Conservation (phyloP, 2,797 vertebrate species). For the Carcharodon carcharias region DNA sequence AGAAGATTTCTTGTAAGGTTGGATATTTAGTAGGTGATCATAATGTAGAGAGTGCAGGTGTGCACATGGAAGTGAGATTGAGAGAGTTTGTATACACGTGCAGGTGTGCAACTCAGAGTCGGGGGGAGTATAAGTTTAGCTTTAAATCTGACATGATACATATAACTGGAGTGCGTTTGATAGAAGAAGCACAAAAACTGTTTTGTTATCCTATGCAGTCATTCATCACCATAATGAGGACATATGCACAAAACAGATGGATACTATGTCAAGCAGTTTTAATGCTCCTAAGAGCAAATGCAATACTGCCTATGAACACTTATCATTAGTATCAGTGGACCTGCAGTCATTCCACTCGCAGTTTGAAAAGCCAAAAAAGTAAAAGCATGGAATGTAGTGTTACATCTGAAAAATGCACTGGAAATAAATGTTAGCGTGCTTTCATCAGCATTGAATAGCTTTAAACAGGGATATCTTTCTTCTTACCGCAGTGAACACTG, state of each 20-base stretch:
- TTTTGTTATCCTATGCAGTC: neutral
- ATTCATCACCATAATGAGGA: conserved; percentile 20
- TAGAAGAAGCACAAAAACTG: neutral
- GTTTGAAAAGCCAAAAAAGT: neutral
- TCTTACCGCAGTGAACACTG: neutral
- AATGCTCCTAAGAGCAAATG: conserved; percentile 14
- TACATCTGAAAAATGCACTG: neutral
- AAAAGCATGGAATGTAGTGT: neutral
- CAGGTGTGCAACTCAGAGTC: neutral
- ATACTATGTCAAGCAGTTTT: neutral
- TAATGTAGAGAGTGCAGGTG: neutral
- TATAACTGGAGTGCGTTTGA: neutral
- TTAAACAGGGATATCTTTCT: neutral
- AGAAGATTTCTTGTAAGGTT: neutral
- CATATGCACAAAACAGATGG: conserved; percentile 15
- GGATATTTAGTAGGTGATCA: neutral
- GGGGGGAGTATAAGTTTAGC: neutral
- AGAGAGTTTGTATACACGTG: neutral
- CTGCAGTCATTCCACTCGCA: neutral
- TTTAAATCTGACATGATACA: neutral
- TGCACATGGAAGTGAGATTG: neutral
- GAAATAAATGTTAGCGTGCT: neutral
- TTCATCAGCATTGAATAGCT: neutral
- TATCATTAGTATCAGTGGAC: neutral
- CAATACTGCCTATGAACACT: neutral